Base-by-base conservation (phyloP, 2,888 invertebrate genomes). In the Parelbella ahira region DNA sequence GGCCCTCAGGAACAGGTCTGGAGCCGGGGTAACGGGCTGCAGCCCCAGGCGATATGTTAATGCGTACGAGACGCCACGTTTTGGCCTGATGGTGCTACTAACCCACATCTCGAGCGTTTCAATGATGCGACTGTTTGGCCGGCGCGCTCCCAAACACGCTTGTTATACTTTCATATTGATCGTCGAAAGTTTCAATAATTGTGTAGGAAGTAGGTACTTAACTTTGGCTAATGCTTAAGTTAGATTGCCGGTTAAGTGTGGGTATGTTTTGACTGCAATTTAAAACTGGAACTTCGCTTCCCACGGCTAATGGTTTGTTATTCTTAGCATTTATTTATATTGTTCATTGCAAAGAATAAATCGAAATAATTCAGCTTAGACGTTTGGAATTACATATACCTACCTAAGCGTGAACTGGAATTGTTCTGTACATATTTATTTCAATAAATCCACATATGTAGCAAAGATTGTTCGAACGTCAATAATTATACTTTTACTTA, bases 131-230 rank as follows among this genome's bases (percentile, higher is more conserved):
- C 76, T 74, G 72, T 69, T 75, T 71, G 77, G 74, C 73, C 77
- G 75, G 64, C 67, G 66, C 68, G 72, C 69, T 76, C 68, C 70
- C 73, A 72, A 79, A 79, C 70, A 79, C 73, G 72, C 75, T 79
- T 73, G 79, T 77, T 79, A 79, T 77, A 84, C 84, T 84, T 84
- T 84, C 81, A 68, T 72, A 75, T 78, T 64, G 74, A 80, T 77
- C 68, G 73, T 75, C 64, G 80, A 83, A 84, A 80, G 77, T 79
- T 76, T 58, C 61, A 66, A 60, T 56, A 61, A 58, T 63, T 60
- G 58, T 68, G 64, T 62, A 61, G 65, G 63, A 65, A 63, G 63
- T 66, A 63, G 60, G 59, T 59, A 58, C 51, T 41, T 33, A 7
- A 27, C 13, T 25, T 27, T 33, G 27, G 27, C 27, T 27, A 27